These are phyloP conservation scores for Lycocorax pyrrhopterus DNA, from an alignment of 2,113 vertebrate genomes.

Conservation along the genomic window DNA sequence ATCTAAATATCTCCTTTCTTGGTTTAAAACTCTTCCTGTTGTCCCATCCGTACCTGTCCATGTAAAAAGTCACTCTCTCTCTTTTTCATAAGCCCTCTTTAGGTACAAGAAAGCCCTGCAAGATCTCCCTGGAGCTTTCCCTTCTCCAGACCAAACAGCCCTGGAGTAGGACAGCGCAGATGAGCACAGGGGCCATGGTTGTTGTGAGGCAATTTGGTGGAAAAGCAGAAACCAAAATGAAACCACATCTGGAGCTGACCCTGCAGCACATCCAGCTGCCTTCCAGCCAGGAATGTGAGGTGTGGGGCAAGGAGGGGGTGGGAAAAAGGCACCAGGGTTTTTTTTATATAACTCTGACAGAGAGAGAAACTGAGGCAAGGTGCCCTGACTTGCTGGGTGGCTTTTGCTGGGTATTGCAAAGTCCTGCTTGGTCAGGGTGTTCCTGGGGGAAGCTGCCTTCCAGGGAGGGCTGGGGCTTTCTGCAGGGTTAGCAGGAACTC, in stretches of 20 bases:
- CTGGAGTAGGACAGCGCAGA: neutral
- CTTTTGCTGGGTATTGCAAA: neutral
- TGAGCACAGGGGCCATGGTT: accelerated
- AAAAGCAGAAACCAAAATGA: neutral
- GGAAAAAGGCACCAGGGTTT: neutral
- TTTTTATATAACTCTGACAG: neutral
- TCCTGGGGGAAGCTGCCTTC: neutral
- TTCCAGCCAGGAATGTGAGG: neutral
- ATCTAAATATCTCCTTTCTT: neutral
- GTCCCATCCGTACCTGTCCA: neutral
- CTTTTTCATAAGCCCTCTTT: neutral
- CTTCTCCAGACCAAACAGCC: neutral
- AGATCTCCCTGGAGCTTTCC: neutral
- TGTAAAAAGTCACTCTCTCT: neutral
- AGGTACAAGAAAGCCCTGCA: neutral
- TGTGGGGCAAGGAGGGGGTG: neutral
- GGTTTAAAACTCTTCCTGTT: neutral
- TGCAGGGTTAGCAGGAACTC: neutral
- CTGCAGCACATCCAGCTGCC: neutral
- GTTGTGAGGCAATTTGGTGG: neutral
- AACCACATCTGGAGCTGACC: neutral
- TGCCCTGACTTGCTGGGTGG: neutral
- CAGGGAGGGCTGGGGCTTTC: neutral
- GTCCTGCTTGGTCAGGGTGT: neutral
- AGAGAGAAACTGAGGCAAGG: neutral